Percentiles rank a stretch among this genome's conserved stretches.
Evolutionary conservation across 2,888 invertebrate species (phyloP).

Genomic region (Leucophora obtusa): DNA sequence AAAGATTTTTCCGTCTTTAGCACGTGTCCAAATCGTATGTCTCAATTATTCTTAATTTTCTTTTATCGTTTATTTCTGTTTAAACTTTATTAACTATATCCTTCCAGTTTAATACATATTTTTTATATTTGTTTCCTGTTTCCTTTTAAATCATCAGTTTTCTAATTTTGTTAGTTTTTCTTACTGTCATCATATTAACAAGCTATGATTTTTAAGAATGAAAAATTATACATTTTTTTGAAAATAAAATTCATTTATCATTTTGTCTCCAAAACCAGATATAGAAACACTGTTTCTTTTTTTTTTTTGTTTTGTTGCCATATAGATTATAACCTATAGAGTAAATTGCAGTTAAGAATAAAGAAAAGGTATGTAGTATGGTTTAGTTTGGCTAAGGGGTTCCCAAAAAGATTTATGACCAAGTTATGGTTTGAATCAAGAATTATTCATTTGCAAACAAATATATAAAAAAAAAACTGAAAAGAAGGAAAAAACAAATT

Average conservation of each 20-base stretch:
- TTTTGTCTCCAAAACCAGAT: constrained; percentile 41
- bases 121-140: neutral
- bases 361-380: neutral
- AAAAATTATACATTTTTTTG: constrained; percentile 38
- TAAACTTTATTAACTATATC: constrained; percentile 1
- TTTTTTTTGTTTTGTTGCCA: no score
- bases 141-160: neutral
- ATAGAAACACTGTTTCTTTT: constrained; percentile 11
- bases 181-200: constrained; percentile 54
- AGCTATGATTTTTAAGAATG: constrained; percentile 51
- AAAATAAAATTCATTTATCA: constrained; percentile 55
- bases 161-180: constrained; percentile 34
- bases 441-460: constrained; percentile 34
- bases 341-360: constrained; percentile 9
- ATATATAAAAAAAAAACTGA: neutral
- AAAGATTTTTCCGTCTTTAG: neutral
- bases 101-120: neutral
- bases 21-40: constrained; percentile 34
- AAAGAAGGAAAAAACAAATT: constrained; percentile 48
- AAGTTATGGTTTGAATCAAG: constrained; percentile 52
- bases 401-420: constrained; percentile 54
- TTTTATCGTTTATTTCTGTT: constrained; percentile 6
- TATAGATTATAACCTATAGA: constrained; percentile 53
- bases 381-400: constrained; percentile 13
- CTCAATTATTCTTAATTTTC: constrained; percentile 49